These are phyloP conservation scores for Neopipo cinnamomea DNA, from an alignment of 2,113 vertebrate genomes.

Conservation along the genomic window DNA sequence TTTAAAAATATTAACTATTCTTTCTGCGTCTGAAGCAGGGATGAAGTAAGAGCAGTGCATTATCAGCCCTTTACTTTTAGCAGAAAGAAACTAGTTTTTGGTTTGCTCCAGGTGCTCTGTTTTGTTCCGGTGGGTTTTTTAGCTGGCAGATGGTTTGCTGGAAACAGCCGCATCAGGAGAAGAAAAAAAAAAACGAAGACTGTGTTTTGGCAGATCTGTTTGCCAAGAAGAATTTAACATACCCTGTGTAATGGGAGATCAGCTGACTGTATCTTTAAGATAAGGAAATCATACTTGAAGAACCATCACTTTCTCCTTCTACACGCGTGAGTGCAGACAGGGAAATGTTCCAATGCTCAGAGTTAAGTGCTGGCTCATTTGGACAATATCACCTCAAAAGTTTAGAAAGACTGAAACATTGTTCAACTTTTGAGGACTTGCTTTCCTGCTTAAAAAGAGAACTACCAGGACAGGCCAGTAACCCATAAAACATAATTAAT, in stretches of 20 bases:
- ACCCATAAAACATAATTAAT: conserved; percentile 30
- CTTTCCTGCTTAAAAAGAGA: conserved; percentile 8
- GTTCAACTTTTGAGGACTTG: not conserved
- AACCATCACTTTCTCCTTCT: not conserved
- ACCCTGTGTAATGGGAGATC: not conserved
- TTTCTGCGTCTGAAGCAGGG: not conserved
- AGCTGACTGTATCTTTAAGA: not conserved
- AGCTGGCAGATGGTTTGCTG: conserved; percentile 24
- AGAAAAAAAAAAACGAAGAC: not conserved
- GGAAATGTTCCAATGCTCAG: not conserved
- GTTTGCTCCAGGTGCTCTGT: conserved; percentile 4
- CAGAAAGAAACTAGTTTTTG: not conserved
- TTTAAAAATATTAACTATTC: conserved; percentile 41
- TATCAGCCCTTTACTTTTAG: not conserved
- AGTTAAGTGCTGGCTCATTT: conserved; percentile 3
- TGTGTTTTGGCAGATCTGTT: not conserved
- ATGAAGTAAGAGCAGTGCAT: not conserved
- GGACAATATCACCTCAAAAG: not conserved
- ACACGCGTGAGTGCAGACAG: not conserved
- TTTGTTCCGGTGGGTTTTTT: not conserved
- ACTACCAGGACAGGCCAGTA: not conserved
- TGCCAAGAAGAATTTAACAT: conserved; percentile 1
- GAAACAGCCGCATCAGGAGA: not conserved
- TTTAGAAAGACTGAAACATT: not conserved
- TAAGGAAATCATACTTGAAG: not conserved